Percentiles rank a stretch among this genome's conserved stretches.
phyloP scores from a whole-genome alignment of 2,888 invertebrate genomes.

The Athetis lepigone region DNA sequence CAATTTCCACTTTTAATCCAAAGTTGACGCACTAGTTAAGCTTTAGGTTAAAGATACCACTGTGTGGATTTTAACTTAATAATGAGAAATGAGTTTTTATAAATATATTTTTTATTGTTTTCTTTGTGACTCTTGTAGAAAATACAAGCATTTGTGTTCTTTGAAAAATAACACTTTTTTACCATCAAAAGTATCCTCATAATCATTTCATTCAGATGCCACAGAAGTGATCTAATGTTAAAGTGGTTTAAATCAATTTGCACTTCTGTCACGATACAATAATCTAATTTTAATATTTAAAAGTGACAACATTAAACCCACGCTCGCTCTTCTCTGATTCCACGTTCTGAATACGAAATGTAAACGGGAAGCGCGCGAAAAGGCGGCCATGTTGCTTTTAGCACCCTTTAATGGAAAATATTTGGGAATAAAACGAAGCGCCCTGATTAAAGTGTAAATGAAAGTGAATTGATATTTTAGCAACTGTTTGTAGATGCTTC shows the following conservation, averaged over 20 bases:
- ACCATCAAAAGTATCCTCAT: too few relatives aligned
- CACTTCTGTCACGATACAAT: conserved; percentile 79
- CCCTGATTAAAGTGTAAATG: conserved; percentile 85
- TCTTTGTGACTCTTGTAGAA: background rate
- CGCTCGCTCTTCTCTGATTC: conserved; percentile 78
- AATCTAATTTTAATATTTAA: conserved; percentile 88
- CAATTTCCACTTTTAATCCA: too few relatives aligned
- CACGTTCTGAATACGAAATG: conserved; percentile 86
- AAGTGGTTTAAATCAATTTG: conserved; percentile 76
- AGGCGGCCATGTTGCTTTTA: conserved; percentile 87
- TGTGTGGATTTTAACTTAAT: background rate
- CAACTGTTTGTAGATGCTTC: conserved; percentile 74
- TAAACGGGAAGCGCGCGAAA: conserved; percentile 78
- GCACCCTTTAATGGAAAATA: conserved; percentile 81
- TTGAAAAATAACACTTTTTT: too few relatives aligned
- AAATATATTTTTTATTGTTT: too few relatives aligned
- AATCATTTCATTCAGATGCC: conserved; percentile 18
- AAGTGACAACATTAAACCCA: conserved; percentile 83
- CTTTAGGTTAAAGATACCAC: background rate
- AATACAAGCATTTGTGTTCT: conserved; percentile 2
- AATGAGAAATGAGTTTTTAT: background rate
- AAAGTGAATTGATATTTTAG: conserved; percentile 83
- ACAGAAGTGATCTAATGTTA: conserved; percentile 54
- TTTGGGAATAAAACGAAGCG: conserved; percentile 79
- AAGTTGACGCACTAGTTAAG: background rate